Evolutionary conservation across 2,113 vertebrate species (phyloP).

Genomic region (Rhineura floridana): DNA sequence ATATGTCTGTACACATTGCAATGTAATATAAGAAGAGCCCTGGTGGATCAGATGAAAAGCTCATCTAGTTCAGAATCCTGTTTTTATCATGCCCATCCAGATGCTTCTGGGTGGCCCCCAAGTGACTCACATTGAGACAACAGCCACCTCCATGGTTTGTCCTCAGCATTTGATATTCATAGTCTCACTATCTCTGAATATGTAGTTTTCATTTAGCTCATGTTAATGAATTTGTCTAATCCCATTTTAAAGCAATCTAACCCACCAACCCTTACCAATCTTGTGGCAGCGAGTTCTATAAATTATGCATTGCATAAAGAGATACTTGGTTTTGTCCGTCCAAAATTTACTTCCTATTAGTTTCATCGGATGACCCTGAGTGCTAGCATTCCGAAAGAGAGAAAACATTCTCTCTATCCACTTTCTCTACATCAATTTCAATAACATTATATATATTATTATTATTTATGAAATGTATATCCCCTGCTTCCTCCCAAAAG

Average conservation of each 20-base stretch:
- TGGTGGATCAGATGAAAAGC: neutral
- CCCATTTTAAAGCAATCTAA: neutral
- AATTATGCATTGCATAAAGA: neutral
- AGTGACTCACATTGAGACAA: neutral
- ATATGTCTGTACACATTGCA: constrained; percentile 2
- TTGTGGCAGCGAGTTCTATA: neutral
- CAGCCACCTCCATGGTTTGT: neutral
- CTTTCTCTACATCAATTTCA: no score
- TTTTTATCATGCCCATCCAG: neutral
- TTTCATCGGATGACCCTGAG: neutral
- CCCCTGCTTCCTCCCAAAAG: no score
- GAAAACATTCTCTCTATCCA: no score
- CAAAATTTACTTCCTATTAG: no score
- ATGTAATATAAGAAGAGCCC: neutral
- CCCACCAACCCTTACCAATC: neutral
- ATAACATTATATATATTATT: no score
- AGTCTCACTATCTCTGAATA: neutral
- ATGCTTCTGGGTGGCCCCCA: neutral
- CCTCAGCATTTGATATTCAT: neutral
- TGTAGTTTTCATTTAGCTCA: neutral
- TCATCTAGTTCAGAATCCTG: neutral
- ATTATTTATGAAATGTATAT: no score
- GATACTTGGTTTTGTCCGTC: neutral
- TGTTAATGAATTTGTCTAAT: neutral
- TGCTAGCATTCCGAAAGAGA: neutral